A percentile compares a stretch with the other conserved stretches of the same genome.
These are phyloP conservation scores for Tetranychus urticae DNA, from an alignment of 1,140 invertebrate genomes.

Conservation along the genomic window DNA sequence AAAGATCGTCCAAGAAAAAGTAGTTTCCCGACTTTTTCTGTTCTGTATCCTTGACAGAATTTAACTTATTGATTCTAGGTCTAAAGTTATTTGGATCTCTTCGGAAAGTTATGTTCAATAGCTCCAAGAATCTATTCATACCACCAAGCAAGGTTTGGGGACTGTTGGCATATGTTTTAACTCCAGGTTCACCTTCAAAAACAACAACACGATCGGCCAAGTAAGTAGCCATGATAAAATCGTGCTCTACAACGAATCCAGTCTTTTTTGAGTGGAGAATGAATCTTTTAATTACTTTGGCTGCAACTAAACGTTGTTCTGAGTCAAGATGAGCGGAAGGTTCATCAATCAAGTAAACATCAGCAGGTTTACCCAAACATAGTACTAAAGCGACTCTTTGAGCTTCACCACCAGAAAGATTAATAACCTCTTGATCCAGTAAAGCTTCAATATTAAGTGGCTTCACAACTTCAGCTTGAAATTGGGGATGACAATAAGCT, in stretches of 20 bases:
- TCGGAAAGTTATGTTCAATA: conserved; percentile 93
- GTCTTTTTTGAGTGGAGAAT: conserved; percentile 98
- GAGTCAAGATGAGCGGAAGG: conserved; percentile 97
- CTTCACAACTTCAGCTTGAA: conserved; percentile 97
- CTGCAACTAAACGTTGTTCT: conserved; percentile 96
- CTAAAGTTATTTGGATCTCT: conserved; percentile 96
- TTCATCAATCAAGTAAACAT: conserved; percentile 97
- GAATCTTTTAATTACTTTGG: conserved; percentile 67
- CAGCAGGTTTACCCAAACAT: conserved; percentile 91
- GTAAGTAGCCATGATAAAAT: conserved; percentile 99
- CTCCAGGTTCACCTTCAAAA: conserved; percentile 79
- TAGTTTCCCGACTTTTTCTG: conserved; percentile 92
- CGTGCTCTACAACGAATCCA: conserved; percentile 98
- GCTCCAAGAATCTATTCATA: conserved; percentile 92
- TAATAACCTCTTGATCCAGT: conserved; percentile 87
- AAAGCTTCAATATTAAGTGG: conserved; percentile 92
- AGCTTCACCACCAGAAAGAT: conserved; percentile 95
- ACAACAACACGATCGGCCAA: conserved; percentile 95
- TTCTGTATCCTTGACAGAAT: conserved; percentile 92
- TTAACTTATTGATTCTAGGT: conserved; percentile 88
- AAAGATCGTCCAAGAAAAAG: conserved; percentile 91
- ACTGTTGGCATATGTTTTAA: conserved; percentile 60
- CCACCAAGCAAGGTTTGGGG: conserved; percentile 85
- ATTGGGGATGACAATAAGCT: conserved; percentile 88
- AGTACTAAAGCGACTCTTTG: conserved; percentile 86